Conservation (phyloP, 2,797 vertebrate species). For the Pantherophis vulpinus region DNA sequence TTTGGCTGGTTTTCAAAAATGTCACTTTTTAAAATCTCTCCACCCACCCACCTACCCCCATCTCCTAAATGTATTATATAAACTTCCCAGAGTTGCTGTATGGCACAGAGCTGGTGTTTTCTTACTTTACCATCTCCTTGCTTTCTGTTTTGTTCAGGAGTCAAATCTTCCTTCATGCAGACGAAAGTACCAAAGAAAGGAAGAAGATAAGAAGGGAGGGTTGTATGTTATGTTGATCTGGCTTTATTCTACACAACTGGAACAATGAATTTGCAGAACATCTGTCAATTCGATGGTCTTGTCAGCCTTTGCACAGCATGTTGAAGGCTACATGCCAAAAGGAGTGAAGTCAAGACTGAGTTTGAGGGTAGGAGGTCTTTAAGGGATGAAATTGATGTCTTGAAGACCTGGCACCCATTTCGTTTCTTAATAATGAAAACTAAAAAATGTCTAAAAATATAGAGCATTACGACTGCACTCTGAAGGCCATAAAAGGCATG, state of each 20-base stretch:
- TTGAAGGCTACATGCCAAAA: background rate
- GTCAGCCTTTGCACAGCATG: background rate
- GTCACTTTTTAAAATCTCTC: slow-evolving; percentile 73
- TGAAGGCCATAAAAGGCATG: background rate
- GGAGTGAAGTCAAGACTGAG: background rate
- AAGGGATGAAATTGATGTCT: background rate
- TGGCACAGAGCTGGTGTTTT: slow-evolving; percentile 57
- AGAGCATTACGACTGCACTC: background rate
- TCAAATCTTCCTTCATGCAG: slow-evolving; percentile 17
- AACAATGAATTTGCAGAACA: background rate
- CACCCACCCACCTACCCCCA: background rate
- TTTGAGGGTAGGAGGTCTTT: background rate
- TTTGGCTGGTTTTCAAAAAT: slow-evolving; percentile 69
- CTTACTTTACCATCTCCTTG: slow-evolving; percentile 8
- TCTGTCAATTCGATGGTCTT: background rate
- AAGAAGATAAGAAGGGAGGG: background rate
- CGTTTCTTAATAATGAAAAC: background rate
- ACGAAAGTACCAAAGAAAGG: background rate
- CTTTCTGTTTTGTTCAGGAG: background rate
- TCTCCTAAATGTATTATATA: slow-evolving; percentile 24
- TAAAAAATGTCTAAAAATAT: background rate
- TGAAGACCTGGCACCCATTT: background rate
- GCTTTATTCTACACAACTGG: background rate
- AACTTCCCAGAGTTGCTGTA: slow-evolving; percentile 54
- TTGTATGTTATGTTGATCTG: background rate